Percentiles rank a stretch among this genome's conserved stretches.
Conservation (phyloP, 2,113 vertebrate species). For the Periophthalmus modestus region DNA sequence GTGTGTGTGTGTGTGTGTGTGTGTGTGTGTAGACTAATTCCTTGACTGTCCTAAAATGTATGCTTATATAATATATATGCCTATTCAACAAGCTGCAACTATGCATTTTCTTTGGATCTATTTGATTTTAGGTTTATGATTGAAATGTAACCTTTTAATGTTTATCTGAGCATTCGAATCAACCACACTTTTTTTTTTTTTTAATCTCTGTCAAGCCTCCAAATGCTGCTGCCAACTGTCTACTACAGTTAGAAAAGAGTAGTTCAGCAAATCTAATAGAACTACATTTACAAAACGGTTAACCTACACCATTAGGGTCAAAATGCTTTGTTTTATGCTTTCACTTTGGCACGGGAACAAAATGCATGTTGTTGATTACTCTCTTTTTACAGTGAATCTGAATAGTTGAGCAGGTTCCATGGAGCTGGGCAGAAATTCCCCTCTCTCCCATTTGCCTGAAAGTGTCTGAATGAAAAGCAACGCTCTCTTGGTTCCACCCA, state of each 20-base stretch:
- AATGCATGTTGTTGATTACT: constrained; percentile 53
- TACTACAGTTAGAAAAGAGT: background rate
- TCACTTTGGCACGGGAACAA: constrained; percentile 20
- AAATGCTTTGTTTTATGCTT: constrained; percentile 9
- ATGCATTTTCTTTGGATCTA: background rate
- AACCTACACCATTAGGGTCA: background rate
- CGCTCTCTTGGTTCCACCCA: constrained; percentile 21
- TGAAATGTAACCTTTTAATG: background rate
- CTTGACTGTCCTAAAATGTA: too few species aligned
- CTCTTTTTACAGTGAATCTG: constrained; percentile 31
- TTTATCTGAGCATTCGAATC: too few species aligned
- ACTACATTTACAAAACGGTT: background rate
- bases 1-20: too few species aligned
- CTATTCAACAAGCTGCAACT: too few species aligned
- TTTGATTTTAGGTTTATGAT: background rate
- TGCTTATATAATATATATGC: background rate
- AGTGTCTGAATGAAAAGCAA: constrained; percentile 39
- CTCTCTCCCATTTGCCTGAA: constrained; percentile 36
- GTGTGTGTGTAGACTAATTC: too few species aligned
- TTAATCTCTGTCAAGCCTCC: background rate
- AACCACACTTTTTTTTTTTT: too few species aligned
- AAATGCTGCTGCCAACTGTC: background rate
- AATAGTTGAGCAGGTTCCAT: constrained; percentile 61
- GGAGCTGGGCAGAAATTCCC: constrained; percentile 60
- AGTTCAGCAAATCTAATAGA: background rate